Evolutionary conservation across 2,113 vertebrate species (phyloP).

Genomic region (Uria lomvia): DNA sequence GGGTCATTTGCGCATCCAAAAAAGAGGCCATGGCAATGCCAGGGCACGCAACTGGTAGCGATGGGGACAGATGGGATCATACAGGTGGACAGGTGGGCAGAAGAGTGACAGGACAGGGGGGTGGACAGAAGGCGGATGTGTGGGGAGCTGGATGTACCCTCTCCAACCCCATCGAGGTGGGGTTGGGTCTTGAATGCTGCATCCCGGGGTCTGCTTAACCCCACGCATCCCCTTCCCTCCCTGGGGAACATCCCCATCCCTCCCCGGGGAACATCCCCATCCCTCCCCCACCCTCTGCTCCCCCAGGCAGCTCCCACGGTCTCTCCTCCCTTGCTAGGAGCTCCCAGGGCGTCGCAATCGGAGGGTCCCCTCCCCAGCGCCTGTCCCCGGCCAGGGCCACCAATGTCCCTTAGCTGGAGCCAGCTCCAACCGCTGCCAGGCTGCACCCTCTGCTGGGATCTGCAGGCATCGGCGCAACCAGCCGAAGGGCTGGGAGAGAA

Average conservation of each 20-base stretch:
- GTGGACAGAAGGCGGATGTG: not conserved
- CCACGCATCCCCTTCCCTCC: not conserved
- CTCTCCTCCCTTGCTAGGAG: too few relatives aligned
- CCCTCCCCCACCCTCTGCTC: not conserved
- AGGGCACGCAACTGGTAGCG: not conserved
- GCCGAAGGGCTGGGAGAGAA: not conserved
- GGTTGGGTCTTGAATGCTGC: not conserved
- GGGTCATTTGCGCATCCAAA: not conserved
- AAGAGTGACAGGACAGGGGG: not conserved
- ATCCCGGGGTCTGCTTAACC: accelerated
- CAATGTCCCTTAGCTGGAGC: not conserved
- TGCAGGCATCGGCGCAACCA: slow-evolving; percentile 13
- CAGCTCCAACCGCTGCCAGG: slow-evolving; percentile 25
- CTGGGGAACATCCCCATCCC: not conserved
- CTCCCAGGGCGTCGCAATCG: not conserved
- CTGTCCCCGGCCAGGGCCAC: not conserved
- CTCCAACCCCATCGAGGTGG: not conserved
- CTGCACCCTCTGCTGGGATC: slow-evolving; percentile 63
- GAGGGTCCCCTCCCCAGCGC: not conserved
- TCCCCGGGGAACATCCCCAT: not conserved
- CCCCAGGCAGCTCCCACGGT: not conserved
- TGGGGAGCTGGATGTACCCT: not conserved
- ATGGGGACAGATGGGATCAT: not conserved
- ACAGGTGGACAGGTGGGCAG: not conserved
- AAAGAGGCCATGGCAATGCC: not conserved